Base-by-base conservation (phyloP, 2,888 invertebrate species). In the Digitonthophagus gazella region DNA sequence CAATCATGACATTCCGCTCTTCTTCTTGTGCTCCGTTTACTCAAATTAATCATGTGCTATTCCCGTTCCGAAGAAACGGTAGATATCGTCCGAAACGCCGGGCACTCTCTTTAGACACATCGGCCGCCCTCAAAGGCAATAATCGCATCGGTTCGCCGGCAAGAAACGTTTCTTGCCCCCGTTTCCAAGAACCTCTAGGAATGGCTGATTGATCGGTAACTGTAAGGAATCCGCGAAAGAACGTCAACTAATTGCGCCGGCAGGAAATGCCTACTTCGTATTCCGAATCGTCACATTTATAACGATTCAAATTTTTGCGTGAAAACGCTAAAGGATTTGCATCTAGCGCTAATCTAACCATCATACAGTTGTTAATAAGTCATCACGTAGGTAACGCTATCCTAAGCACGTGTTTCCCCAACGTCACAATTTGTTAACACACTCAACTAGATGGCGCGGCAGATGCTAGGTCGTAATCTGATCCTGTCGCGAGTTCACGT, bases 1-100 rank as follows among this genome's bases (percentile, higher is more conserved):
- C 77, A 78, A 77, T 78, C 76, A 77, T 76, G 76, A 76, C 74
- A 75, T 76, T 76, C 76, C 75, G 71, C 71, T 70, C 67, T 69
- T 70, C 70, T 69, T 71, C 66, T 64, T 67, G 67, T 44, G 15
- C 65, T 28, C 58, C 64, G 22, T 66, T 63, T 57, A 66, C 66
- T 70, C 67, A 68, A 64, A 66, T 63, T 70, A 68, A 70, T 63
- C 67, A 68, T 63, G 28, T 11, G 28, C 28, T 44, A 44, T 44
- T 44, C 28, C 28, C 6, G 28, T 44, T 44, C 11, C 11, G 28
- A 44, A 44, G 28, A 44, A 44, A 6, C 11, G 28, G 3, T 11
- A 5, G 28, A 8, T 44, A 44, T 11, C 28, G 28, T 11, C 11
- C 28, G 6, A 44, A 44, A 1, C 3, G 11, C 11, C 28, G 1